Percentiles rank a stretch among this genome's conserved stretches.
Evolutionary conservation across 2,888 invertebrate species (phyloP).

Genomic region (Syrista parreyssii): DNA sequence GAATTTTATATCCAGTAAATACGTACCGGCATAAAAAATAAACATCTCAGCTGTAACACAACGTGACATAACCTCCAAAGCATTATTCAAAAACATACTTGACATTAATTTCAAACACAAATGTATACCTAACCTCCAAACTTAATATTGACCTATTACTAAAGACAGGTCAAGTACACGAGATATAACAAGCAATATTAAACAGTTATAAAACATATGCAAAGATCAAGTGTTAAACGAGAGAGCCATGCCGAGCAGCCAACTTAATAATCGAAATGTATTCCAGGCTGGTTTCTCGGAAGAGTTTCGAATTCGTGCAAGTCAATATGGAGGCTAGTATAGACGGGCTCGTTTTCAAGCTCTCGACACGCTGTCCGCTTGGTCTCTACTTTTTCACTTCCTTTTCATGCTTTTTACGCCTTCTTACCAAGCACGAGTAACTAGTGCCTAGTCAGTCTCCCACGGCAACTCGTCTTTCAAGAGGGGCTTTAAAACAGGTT

Average conservation of each 20-base stretch:
- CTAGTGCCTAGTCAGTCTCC: constrained; percentile 3
- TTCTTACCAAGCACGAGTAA: constrained; percentile 1
- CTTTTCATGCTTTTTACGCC: not conserved
- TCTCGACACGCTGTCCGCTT: not conserved
- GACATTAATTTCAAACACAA: not conserved
- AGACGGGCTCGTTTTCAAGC: not conserved
- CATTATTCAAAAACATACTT: not conserved
- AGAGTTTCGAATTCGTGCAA: not conserved
- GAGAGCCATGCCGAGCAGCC: not conserved
- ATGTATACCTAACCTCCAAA: not conserved
- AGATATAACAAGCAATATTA: not conserved
- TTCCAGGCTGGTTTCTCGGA: not conserved
- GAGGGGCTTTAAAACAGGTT: constrained; percentile 2
- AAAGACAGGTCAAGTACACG: not conserved
- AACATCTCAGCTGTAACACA: not conserved
- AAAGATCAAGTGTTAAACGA: not conserved
- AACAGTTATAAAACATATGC: not conserved
- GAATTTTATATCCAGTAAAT: not conserved
- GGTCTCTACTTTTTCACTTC: not conserved
- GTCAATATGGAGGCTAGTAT: not conserved
- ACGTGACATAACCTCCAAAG: not conserved
- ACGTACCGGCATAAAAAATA: not conserved
- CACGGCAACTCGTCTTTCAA: constrained; percentile 1
- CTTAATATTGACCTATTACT: not conserved
- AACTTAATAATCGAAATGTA: not conserved